phyloP scores from a whole-genome alignment of 2,113 vertebrate genomes.

The Rafetus swinhoei region DNA sequence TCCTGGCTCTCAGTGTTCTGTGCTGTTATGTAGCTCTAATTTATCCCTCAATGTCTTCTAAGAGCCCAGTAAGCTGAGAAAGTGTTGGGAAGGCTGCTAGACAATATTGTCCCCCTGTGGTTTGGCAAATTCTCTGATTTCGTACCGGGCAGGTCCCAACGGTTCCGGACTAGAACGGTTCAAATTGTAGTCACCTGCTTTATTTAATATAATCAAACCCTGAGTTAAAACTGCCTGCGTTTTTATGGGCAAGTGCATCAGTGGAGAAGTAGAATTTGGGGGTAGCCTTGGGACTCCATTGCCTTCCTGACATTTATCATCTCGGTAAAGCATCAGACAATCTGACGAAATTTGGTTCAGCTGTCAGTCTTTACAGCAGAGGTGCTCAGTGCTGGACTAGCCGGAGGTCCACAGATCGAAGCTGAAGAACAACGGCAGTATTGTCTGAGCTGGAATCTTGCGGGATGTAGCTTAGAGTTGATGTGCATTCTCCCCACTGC shows the following conservation, averaged over 20 bases:
- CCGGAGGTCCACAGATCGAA: not conserved
- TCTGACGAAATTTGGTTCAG: not conserved
- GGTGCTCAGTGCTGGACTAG: not conserved
- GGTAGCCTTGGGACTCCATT: conserved; percentile 7
- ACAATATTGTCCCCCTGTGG: no score
- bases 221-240: not conserved
- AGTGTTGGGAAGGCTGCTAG: no score
- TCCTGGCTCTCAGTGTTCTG: no score
- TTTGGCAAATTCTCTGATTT: no score
- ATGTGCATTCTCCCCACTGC: no score
- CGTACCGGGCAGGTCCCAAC: no score
- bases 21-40: no score
- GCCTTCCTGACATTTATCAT: conserved; percentile 1
- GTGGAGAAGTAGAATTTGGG: not conserved
- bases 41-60: no score
- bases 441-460: not conserved
- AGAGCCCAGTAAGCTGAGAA: no score
- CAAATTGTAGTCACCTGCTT: not conserved
- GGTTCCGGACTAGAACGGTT: no score
- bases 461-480: not conserved
- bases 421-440: not conserved
- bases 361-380: not conserved
- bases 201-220: not conserved
- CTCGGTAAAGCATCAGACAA: not conserved
- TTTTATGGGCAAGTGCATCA: not conserved